These are phyloP conservation scores for Bostrychus sinensis DNA, from an alignment of 2,113 vertebrate species.

Conservation along the genomic window DNA sequence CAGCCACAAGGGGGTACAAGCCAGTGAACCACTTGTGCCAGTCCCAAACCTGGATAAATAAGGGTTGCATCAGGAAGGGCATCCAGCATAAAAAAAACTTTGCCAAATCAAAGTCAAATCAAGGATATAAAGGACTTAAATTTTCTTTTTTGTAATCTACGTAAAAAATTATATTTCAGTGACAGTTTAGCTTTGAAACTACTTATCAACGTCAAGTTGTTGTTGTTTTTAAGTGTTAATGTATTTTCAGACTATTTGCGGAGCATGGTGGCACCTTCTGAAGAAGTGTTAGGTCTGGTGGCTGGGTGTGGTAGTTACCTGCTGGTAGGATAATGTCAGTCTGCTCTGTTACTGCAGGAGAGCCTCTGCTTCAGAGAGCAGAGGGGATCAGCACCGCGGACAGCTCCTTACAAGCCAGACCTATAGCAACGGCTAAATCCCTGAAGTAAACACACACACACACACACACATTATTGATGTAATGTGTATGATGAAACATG, in stretches of 20 bases:
- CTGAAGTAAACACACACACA: not conserved
- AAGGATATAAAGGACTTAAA: no score
- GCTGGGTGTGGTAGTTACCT: constrained; percentile 1
- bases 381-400: constrained; percentile 2
- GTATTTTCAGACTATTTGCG: not conserved
- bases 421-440: not conserved
- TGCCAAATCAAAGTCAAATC: no score
- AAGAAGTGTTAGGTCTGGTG: not conserved
- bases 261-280: not conserved
- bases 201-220: no score
- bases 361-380: not conserved
- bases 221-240: no score
- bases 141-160: no score
- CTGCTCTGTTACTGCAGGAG: not conserved
- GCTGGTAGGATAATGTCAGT: not conserved
- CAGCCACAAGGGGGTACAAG: no score
- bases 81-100: no score
- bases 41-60: no score
- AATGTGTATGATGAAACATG: not conserved
- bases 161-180: no score
- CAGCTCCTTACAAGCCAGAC: not conserved
- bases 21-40: no score
- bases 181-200: no score
- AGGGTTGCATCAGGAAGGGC: no score
- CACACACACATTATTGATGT: not conserved